Percentiles rank a stretch among this genome's conserved stretches.
These are phyloP conservation scores for Corythornis leucogaster DNA, from an alignment of 2,797 vertebrate genomes.

Conservation along the genomic window DNA sequence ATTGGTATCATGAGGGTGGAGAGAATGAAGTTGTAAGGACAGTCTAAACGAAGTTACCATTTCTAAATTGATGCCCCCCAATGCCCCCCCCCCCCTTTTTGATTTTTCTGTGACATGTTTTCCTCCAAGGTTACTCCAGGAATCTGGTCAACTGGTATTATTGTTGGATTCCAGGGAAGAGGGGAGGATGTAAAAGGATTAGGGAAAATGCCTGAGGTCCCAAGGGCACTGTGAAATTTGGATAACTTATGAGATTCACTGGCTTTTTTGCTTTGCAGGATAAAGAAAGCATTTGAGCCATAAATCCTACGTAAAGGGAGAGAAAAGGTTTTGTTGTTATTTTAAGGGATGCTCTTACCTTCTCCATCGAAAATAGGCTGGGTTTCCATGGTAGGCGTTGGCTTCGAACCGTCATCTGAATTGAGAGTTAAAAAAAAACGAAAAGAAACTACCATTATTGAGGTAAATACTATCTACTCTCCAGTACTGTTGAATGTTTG, in stretches of 20 bases:
- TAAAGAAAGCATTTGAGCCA: slow-evolving; percentile 24
- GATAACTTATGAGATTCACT: slow-evolving; percentile 48
- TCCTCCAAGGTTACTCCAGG: slow-evolving; percentile 16
- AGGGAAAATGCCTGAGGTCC: slow-evolving; percentile 37
- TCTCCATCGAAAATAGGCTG: slow-evolving; percentile 91
- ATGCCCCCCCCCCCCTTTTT: not conserved
- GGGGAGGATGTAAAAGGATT: slow-evolving; percentile 46
- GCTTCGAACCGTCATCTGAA: slow-evolving; percentile 98
- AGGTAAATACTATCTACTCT: slow-evolving; percentile 99
- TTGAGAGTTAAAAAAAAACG: slow-evolving; percentile 99
- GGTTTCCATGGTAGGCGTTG: slow-evolving; percentile 95
- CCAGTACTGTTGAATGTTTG: slow-evolving; percentile 99
- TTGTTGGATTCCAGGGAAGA: slow-evolving; percentile 45
- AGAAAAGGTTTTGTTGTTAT: not conserved
- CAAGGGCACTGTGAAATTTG: slow-evolving; percentile 54
- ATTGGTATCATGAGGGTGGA: not conserved
- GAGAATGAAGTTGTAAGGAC: not conserved
- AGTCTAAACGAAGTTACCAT: not conserved
- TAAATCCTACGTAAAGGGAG: not conserved
- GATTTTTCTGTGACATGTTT: not conserved
- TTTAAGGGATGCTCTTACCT: slow-evolving; percentile 81
- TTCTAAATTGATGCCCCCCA: not conserved
- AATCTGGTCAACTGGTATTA: slow-evolving; percentile 38
- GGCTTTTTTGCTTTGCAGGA: slow-evolving; percentile 11
- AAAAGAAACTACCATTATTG: slow-evolving; percentile 99